Evolutionary conservation across 2,888 invertebrate species (phyloP).

Genomic region (Tenthredo scrophulariae): DNA sequence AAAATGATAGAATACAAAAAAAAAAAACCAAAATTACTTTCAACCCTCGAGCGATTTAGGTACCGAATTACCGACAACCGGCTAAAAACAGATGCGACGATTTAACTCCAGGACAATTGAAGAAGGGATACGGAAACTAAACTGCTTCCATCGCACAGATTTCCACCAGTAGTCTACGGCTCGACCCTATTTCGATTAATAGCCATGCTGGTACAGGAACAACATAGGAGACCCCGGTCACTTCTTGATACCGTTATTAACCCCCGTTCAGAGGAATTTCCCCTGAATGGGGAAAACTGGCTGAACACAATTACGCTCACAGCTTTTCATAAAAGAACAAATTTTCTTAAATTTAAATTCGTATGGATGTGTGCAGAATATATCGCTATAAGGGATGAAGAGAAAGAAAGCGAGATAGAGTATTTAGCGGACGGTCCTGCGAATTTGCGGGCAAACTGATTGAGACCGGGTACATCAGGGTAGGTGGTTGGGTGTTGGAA

Average conservation of each 20-base stretch:
- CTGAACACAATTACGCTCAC: too few relatives aligned
- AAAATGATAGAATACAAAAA: not conserved
- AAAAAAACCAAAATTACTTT: not conserved
- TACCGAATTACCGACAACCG: not conserved
- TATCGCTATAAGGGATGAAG: not conserved
- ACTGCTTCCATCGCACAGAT: not conserved
- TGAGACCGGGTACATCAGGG: constrained; percentile 41
- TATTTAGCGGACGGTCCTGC: constrained; percentile 39
- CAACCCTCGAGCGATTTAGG: not conserved
- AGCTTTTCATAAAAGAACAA: not conserved
- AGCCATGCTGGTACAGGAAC: not conserved
- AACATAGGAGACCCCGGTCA: not conserved
- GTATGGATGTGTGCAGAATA: not conserved
- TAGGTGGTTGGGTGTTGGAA: constrained; percentile 39
- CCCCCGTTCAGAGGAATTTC: not conserved
- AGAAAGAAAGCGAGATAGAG: constrained; percentile 2
- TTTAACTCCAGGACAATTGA: not conserved
- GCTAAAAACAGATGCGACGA: constrained; percentile 18
- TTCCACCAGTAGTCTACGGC: not conserved
- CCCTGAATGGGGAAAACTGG: too few relatives aligned
- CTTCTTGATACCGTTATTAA: not conserved
- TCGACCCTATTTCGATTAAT: constrained; percentile 11
- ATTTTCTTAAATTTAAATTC: not conserved
- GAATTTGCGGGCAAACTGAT: constrained; percentile 52
- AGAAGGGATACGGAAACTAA: not conserved